Base-by-base conservation (phyloP, 2,113 vertebrate genomes). In the Calyptommatus sinebrachiatus region DNA sequence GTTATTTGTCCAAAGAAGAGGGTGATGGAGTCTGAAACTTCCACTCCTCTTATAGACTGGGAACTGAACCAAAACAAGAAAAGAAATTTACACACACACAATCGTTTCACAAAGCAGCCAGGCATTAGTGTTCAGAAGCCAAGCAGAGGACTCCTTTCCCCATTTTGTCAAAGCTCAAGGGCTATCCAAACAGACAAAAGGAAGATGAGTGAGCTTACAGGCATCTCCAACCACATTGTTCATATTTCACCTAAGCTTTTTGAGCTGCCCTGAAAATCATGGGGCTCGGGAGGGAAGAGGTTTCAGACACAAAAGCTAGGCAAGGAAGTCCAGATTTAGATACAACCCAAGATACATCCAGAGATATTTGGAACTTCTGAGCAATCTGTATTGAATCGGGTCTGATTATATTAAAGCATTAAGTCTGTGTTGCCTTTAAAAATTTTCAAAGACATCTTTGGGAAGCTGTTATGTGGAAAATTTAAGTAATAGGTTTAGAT, bases 321-420 rank as follows among this genome's bases (percentile, higher is more conserved):
- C 85, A 86, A 82, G 90, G 91, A 95, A 94, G 93, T 93, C 90
- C 91, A 90, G 89, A 90, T 92, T 94, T 94, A 94, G 92, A 93
- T 92, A 90, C 89, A 93, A 87, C 79, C 79, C 83, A 70, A 89
- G 91, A 94, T 91, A 90, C 89, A 90, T 88, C 85, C 79, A 79
- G 72, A 77, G 85, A 88, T 88, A 90, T 86, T 88, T 78, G 81
- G 85, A 88, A 82, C 85, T 92, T 79, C 89, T 80, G 78, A 80
- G 67, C 88, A 93, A 91, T 93, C 91, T 95, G 92, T 81, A 85
- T 88, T 83, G 84, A 90, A 93, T 93, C 90, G 91, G 86, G 88
- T 85, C 76, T 88, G 80, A 89, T 92, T 91, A 93, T 92, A 92
- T 94, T 94, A 92, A 94, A 93, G 92, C 90, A 92, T 93, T 91